phyloP scores from a whole-genome alignment of 2,797 vertebrate genomes.

The Tamandua tetradactyla region DNA sequence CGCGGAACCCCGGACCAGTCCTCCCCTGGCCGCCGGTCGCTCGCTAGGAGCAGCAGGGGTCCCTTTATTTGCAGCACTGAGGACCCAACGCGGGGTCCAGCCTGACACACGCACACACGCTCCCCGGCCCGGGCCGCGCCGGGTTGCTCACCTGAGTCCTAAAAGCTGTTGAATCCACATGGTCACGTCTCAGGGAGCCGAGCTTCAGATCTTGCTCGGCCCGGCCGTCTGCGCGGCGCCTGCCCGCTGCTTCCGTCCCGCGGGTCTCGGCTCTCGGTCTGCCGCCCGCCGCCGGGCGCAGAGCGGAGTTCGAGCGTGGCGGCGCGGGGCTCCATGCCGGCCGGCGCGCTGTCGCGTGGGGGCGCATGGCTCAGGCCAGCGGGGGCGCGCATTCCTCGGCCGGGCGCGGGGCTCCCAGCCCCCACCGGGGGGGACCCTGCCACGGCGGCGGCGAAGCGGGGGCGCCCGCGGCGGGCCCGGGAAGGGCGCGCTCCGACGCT shows the following conservation, averaged over 20 bases:
- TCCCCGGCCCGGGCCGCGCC: not conserved
- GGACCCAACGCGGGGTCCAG: not conserved
- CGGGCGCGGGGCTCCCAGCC: constrained; percentile 15
- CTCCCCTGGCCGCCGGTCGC: not conserved
- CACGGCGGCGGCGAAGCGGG: not conserved
- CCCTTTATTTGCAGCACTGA: not conserved
- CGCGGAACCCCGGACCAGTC: not conserved
- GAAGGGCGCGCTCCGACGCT: not conserved
- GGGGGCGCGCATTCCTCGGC: constrained; percentile 68
- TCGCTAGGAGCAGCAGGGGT: not conserved
- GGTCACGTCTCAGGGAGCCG: constrained; percentile 80
- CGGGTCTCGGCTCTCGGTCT: constrained; percentile 61
- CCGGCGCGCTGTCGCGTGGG: constrained; percentile 75
- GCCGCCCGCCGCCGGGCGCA: constrained; percentile 75
- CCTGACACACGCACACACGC: constrained; percentile 28
- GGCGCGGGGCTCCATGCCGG: constrained; percentile 80
- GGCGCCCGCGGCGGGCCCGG: not conserved
- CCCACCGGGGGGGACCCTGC: constrained; percentile 7
- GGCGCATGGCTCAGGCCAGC: constrained; percentile 76
- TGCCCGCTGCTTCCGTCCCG: constrained; percentile 79
- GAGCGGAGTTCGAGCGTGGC: constrained; percentile 77
- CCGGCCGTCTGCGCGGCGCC: constrained; percentile 79
- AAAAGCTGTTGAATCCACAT: constrained; percentile 87
- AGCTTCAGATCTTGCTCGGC: constrained; percentile 79
- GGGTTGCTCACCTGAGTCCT: constrained; percentile 87